Base-by-base conservation (phyloP, 1,140 invertebrate species). In the Atta cephalotes region DNA sequence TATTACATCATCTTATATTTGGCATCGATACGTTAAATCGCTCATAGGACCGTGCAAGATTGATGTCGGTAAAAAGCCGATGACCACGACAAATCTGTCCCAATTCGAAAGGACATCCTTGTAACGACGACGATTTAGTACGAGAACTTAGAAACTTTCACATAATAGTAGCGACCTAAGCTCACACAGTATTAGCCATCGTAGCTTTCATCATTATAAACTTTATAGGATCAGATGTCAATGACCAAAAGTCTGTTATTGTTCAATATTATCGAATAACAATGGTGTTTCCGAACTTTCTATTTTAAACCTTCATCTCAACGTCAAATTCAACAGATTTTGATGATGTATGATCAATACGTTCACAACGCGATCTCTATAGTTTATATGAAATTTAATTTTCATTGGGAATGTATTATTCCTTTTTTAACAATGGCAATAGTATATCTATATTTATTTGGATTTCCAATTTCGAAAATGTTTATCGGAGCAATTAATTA, bases 21-120 rank as follows among this genome's bases (percentile, higher is more conserved):
- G 28, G 28, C n/a, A 70, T 66, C 63, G 77, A 87, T 85, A 80
- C 68, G 79, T 49, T 85, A 66, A 80, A 78, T 85, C 68, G 80
- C 60, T 65, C 66, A 28, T 21, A 66, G 9, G 18, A 68, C 31
- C 77, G 56, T 82, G 53, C 60, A 88, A 91, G 88, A 88, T 88
- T 85, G 81, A 90, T 87, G 80, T 82, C 45, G 9, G 85, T 81
- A 80, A 85, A 87, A 87, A 84, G 76, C 70, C 81, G 72, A 78
- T 85, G 86, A 87, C 86, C 88, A 53, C 74, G 86, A 81, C 80
- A 89, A 89, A 89, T 89, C 82, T 72, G 81, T 68, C 71, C 88
- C 80, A 87, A 85, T 85, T 84, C 65, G 66, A n/a, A 70, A 79
- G 12, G 66, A 84, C 63, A 58, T 82, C 71, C 56, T 88, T 86